Conservation (phyloP, 2,888 invertebrate species). For the Mesopsocus fuscifrons region DNA sequence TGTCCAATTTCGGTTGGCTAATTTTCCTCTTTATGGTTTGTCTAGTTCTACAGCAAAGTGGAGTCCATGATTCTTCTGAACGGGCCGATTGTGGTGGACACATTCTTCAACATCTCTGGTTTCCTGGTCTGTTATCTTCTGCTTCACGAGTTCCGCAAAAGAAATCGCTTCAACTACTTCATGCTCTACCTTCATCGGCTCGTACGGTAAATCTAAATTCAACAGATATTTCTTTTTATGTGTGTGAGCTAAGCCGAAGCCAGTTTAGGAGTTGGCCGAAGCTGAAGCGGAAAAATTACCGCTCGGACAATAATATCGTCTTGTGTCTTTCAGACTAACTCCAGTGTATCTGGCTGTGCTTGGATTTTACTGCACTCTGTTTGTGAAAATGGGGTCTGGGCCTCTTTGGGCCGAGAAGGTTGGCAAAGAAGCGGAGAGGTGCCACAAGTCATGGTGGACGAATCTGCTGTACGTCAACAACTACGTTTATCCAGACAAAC, state of each 20-base stretch:
- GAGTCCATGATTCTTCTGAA: slow-evolving; percentile 17
- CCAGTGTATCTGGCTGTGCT: slow-evolving; percentile 14
- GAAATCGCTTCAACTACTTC: neutral
- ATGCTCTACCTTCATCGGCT: neutral
- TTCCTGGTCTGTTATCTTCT: slow-evolving; percentile 13
- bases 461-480: slow-evolving; percentile 19
- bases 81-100: slow-evolving; percentile 13
- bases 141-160: neutral
- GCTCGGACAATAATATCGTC: no score
- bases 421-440: slow-evolving; percentile 14
- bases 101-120: slow-evolving; percentile 12
- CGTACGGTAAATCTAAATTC: neutral
- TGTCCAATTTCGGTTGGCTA: no score
- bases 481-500: slow-evolving; percentile 15
- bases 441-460: slow-evolving; percentile 17
- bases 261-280: no score
- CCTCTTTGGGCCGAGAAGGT: slow-evolving; percentile 17
- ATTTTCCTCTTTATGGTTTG: no score
- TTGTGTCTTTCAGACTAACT: slow-evolving; percentile 12
- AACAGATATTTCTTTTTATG: no score
- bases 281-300: no score
- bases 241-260: no score
- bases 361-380: slow-evolving; percentile 12
- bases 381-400: slow-evolving; percentile 15
- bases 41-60: slow-evolving; percentile 19